Percentiles rank a stretch among this genome's conserved stretches.
Evolutionary conservation across 2,888 invertebrate species (phyloP).

Genomic region (Andrena hattorfiana): DNA sequence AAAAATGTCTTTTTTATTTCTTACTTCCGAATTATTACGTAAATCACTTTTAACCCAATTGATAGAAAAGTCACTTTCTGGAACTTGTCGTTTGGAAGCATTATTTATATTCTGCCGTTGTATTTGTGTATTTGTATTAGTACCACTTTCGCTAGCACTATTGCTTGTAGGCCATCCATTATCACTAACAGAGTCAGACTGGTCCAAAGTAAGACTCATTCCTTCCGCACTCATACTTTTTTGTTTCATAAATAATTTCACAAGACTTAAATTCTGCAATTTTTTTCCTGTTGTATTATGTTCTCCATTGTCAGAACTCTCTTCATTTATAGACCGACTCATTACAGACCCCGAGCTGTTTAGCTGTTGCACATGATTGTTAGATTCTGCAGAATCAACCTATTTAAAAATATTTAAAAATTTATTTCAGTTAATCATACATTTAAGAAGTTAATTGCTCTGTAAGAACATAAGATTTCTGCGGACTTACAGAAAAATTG

Average conservation of each 20-base stretch:
- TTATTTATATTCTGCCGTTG: conserved; percentile 77
- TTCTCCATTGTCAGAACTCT: conserved; percentile 81
- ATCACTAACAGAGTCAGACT: conserved; percentile 89
- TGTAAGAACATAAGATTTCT: neutral
- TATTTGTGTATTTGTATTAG: conserved; percentile 80
- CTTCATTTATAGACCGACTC: conserved; percentile 82
- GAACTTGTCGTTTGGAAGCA: conserved; percentile 63
- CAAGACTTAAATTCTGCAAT: conserved; percentile 92
- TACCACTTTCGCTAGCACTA: conserved; percentile 87
- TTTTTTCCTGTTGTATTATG: conserved; percentile 81
- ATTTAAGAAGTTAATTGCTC: neutral
- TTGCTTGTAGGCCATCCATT: conserved; percentile 90
- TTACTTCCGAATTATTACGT: conserved; percentile 69
- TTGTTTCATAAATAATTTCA: conserved; percentile 95
- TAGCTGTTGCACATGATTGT: conserved; percentile 78
- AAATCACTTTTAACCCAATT: conserved; percentile 83
- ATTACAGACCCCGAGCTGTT: conserved; percentile 80
- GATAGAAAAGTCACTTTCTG: conserved; percentile 81
- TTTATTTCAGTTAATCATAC: neutral
- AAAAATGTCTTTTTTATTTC: conserved; percentile 68
- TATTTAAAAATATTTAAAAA: conserved; percentile 46
- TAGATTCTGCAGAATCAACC: conserved; percentile 83
- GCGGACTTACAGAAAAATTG: conserved; percentile 89
- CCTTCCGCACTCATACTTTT: conserved; percentile 93
- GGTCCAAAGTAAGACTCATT: conserved; percentile 90